These are phyloP conservation scores for Nephrotoma flavescens DNA, from an alignment of 2,888 invertebrate species.

Conservation along the genomic window DNA sequence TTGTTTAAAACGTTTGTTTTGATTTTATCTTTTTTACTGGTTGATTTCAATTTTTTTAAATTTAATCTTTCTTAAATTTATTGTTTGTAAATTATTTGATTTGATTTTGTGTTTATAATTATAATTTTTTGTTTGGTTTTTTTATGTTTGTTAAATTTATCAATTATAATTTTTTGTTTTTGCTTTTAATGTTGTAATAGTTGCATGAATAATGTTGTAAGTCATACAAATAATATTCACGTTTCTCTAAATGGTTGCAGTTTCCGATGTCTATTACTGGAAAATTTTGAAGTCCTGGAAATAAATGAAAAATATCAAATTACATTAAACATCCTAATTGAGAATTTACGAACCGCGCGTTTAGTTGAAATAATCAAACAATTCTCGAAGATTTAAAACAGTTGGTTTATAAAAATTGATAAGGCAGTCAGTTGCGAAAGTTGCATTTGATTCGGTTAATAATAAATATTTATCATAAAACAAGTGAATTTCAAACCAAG, in stretches of 20 bases:
- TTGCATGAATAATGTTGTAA: neutral
- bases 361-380: neutral
- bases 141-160: neutral
- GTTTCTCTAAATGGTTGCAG: constrained; percentile 93
- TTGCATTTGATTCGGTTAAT: too few species aligned
- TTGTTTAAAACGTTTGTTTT: neutral
- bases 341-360: neutral
- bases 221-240: constrained; percentile 39
- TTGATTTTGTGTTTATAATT: neutral
- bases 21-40: neutral
- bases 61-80: neutral
- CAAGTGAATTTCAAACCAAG: neutral
- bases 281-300: constrained; percentile 83
- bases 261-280: constrained; percentile 95
- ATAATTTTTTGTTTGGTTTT: neutral
- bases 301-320: constrained; percentile 18
- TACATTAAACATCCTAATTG: neutral
- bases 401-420: too few species aligned
- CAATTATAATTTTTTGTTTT: constrained; percentile 5
- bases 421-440: too few species aligned
- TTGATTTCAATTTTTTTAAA: neutral
- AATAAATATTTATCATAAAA: neutral
- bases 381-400: too few species aligned
- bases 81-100: neutral
- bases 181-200: neutral